Base-by-base conservation (phyloP, 2,888 invertebrate species). In the Axea sp. region DNA sequence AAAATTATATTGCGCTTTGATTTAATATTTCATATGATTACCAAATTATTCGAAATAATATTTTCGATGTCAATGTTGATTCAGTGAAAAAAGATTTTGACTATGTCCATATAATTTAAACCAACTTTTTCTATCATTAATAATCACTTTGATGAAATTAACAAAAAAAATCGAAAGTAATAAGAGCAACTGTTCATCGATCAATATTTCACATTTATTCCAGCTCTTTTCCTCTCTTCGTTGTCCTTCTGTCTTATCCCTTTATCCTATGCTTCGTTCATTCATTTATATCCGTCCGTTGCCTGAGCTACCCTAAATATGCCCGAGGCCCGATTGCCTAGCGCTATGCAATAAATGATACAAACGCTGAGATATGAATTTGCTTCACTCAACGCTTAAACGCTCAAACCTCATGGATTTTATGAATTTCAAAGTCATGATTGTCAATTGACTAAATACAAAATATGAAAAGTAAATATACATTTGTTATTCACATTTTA, bases 231-330 rank as follows among this genome's bases (percentile, higher is more conserved):
- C 1, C 7, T 7, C 7, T 7, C 1, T n/a, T 6, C 17, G 19
- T 41, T 41, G 9, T 12, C 26, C 15, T 47, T 17, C 14, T 17
- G 26, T 7, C 17, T 2, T 7, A 3, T 24, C n/a, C 41, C 30
- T 41, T 41, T 55, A 22, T 17, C 5, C 41, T 39, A 2, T 11
- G 7, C 17, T 55, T 35, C 14, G 11, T 12, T 12, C 8, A 12
- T 22, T 41, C 55, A 31, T 55, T 55, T 41, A 55, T 55, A 41
- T 31, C 19, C 28, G 31, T 55, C 55, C 31, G 31, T n/a, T n/a
- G n/a, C 17, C 15, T 14, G 41, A 22, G 19, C 12, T 30, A 41
- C 41, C 31, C 41, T 19, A 41, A 55, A 55, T 55, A 55, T 55
- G 39, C 55, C 55, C 12, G 35, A 55, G 55, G 41, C 31, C 39